Evolutionary conservation across 2,797 vertebrate species (phyloP).

Genomic region (Kryptolebias ocellatus): DNA sequence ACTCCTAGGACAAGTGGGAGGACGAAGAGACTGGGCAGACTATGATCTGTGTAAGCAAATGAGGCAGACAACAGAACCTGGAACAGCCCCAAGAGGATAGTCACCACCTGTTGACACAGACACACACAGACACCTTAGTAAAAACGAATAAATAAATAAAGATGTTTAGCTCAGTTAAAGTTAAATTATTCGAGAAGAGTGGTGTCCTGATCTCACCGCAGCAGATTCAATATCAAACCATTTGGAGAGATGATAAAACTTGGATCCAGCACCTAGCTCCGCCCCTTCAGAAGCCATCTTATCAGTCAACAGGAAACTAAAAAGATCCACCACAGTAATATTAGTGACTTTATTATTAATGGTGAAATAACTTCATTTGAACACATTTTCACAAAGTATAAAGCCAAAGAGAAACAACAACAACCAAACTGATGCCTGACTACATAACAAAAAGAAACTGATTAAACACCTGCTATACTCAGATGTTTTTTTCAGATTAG

Average conservation of each 20-base stretch:
- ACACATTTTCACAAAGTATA: background rate
- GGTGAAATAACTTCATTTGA: background rate
- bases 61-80: constrained; percentile 73
- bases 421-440: too few species aligned
- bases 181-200: too few species aligned
- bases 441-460: too few species aligned
- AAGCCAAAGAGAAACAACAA: too few species aligned
- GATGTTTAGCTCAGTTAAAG: background rate
- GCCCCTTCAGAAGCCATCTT: constrained; percentile 55
- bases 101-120: constrained; percentile 67
- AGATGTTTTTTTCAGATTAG: too few species aligned
- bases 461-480: too few species aligned
- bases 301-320: constrained; percentile 23
- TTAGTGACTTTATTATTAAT: background rate
- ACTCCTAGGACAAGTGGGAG: constrained; percentile 69
- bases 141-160: background rate
- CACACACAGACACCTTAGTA: background rate
- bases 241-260: constrained; percentile 39
- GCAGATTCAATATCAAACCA: constrained; percentile 74
- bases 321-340: background rate
- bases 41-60: constrained; percentile 25
- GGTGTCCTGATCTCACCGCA: constrained; percentile 64
- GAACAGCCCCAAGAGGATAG: constrained; percentile 76
- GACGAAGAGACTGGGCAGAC: constrained; percentile 53
- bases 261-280: constrained; percentile 17